Conservation (phyloP, 2,888 invertebrate species). For the Heteromyza rotundicornis region DNA sequence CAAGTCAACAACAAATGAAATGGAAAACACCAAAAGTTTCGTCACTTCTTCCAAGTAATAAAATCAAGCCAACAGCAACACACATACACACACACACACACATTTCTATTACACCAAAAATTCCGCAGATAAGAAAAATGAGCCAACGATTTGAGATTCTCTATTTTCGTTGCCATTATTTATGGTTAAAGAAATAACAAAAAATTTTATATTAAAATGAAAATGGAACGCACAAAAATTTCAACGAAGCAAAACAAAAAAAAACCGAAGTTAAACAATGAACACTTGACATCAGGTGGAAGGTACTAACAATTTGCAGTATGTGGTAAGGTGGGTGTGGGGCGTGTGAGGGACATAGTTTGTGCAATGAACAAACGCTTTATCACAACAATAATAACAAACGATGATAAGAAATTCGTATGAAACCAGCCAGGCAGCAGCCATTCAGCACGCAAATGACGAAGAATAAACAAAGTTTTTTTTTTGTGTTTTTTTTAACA, state of each 20-base stretch:
- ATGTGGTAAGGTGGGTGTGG: too few relatives aligned
- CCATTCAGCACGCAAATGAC: too few relatives aligned
- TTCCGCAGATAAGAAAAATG: slow-evolving; percentile 16
- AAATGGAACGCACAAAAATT: slow-evolving; percentile 9
- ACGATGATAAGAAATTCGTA: background rate
- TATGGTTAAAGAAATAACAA: background rate
- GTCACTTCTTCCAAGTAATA: slow-evolving; percentile 10
- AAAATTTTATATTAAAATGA: too few relatives aligned
- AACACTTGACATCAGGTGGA: background rate
- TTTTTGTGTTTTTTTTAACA: too few relatives aligned
- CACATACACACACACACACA: too few relatives aligned
- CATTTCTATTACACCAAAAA: slow-evolving; percentile 11
- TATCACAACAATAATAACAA: slow-evolving; percentile 1
- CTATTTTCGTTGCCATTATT: background rate
- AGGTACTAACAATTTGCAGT: background rate
- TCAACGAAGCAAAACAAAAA: slow-evolving; percentile 24
- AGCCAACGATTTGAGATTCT: background rate
- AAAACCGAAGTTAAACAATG: slow-evolving; percentile 15
- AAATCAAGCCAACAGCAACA: background rate
- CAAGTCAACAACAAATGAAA: slow-evolving; percentile 3
- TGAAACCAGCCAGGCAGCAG: background rate
- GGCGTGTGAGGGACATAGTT: too few relatives aligned
- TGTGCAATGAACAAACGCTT: background rate
- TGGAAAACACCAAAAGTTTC: slow-evolving; percentile 13
- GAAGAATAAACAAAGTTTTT: background rate